Percentiles rank a stretch among this genome's conserved stretches.
phyloP scores from a whole-genome alignment of 2,888 invertebrate genomes.

The Merodon equestris region DNA sequence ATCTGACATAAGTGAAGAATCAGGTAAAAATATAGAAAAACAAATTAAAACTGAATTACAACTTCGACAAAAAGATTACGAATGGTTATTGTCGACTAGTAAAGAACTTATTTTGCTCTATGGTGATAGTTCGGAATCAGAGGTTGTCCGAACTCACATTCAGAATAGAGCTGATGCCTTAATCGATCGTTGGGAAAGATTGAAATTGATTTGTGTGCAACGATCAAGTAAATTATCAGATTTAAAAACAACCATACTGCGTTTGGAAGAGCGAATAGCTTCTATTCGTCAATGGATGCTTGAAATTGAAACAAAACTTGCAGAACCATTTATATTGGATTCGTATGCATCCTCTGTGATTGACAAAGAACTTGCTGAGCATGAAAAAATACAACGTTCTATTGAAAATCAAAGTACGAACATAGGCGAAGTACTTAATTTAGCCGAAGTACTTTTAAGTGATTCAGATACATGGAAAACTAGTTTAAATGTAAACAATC shows the following conservation, averaged over 20 bases:
- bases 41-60: constrained; percentile 88
- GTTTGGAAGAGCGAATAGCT: constrained; percentile 85
- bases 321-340: constrained; percentile 85
- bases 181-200: constrained; percentile 84
- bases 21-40: constrained; percentile 85
- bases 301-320: constrained; percentile 85
- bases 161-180: constrained; percentile 82
- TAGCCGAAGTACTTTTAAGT: constrained; percentile 87
- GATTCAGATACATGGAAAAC: constrained; percentile 87
- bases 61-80: constrained; percentile 87
- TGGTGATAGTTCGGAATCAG: constrained; percentile 83
- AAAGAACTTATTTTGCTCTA: constrained; percentile 82
- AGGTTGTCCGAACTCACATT: constrained; percentile 81
- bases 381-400: constrained; percentile 86
- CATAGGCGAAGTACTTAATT: constrained; percentile 88
- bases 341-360: constrained; percentile 83
- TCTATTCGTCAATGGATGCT: constrained; percentile 87
- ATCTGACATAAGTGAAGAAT: constrained; percentile 82
- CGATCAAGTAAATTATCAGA: constrained; percentile 86
- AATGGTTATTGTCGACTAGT: constrained; percentile 87
- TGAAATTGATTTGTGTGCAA: constrained; percentile 83
- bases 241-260: constrained; percentile 84
- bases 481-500: constrained; percentile 85
- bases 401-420: constrained; percentile 89
- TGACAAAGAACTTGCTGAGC: constrained; percentile 85